Evolutionary conservation across 1,140 invertebrate species (phyloP).

Genomic region (Polypedilum vanderplanki): DNA sequence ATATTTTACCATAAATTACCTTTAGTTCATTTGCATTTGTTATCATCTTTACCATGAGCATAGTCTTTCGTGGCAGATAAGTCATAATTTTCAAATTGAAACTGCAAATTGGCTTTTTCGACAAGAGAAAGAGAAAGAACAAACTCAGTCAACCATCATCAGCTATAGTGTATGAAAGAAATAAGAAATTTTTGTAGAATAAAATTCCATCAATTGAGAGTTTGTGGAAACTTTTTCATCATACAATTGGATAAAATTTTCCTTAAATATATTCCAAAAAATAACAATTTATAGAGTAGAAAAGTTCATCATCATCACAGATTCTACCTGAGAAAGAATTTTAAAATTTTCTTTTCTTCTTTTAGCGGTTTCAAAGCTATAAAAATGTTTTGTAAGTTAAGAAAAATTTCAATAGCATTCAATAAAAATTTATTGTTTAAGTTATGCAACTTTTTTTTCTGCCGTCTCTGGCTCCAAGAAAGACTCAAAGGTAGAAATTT

Average conservation of each 20-base stretch:
- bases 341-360: background rate
- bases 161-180: background rate
- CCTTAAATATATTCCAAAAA: slow-evolving; percentile 14
- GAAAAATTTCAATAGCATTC: slow-evolving; percentile 14
- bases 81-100: slow-evolving; percentile 3
- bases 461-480: background rate
- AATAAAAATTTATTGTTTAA: slow-evolving; percentile 27
- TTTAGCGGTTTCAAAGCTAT: background rate
- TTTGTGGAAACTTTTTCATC: background rate
- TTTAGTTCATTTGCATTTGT: slow-evolving; percentile 19
- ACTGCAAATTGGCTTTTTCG: slow-evolving; percentile 8
- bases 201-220: slow-evolving; percentile 18
- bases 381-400: background rate
- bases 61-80: background rate
- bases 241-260: slow-evolving; percentile 14
- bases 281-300: background rate
- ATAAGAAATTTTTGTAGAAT: too few species aligned
- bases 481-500: background rate
- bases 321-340: background rate
- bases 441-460: slow-evolving; percentile 18
- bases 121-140: background rate
- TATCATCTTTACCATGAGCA: background rate
- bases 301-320: background rate
- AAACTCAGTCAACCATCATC: background rate
- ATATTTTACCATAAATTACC: slow-evolving; percentile 14